Conservation (phyloP, 2,797 vertebrate genomes). For the Melanotaenia maccullochi region DNA sequence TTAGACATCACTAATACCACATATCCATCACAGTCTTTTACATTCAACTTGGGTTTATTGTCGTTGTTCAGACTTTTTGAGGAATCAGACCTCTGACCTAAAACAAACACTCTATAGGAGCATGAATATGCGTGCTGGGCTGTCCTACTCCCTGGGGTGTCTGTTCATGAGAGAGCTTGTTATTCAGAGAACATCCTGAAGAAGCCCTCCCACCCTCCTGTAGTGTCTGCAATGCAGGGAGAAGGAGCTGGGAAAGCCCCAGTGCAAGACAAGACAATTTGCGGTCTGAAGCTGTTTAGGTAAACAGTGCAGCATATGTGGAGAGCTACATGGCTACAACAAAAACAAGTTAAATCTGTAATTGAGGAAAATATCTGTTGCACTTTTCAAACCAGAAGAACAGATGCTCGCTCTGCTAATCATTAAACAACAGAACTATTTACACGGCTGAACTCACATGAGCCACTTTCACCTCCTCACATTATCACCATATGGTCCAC, state of each 20-base stretch:
- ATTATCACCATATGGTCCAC: constrained; percentile 73
- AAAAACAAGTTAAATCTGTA: constrained; percentile 49
- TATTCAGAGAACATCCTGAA: constrained; percentile 56
- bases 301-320: constrained; percentile 46
- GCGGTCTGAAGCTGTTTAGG: constrained; percentile 56
- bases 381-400: constrained; percentile 29
- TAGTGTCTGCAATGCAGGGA: constrained; percentile 37
- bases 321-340: constrained; percentile 36
- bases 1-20: constrained; percentile 20
- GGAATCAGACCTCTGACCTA: constrained; percentile 62
- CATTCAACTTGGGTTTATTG: constrained; percentile 52
- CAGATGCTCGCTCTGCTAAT: constrained; percentile 31
- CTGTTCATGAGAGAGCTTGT: constrained; percentile 60
- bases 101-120: constrained; percentile 72
- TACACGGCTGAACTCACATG: constrained; percentile 44
- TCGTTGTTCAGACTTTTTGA: constrained; percentile 50
- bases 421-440: constrained; percentile 33
- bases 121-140: constrained; percentile 49
- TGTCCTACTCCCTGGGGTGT: constrained; percentile 61
- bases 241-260: constrained; percentile 66
- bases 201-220: constrained; percentile 59
- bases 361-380: constrained; percentile 42
- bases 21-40: constrained; percentile 46
- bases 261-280: constrained; percentile 43
- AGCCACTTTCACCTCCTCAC: constrained; percentile 58